A percentile compares a stretch with the other conserved stretches of the same genome.
Conservation (phyloP, 2,888 invertebrate genomes). For the Tethea ocularis region DNA sequence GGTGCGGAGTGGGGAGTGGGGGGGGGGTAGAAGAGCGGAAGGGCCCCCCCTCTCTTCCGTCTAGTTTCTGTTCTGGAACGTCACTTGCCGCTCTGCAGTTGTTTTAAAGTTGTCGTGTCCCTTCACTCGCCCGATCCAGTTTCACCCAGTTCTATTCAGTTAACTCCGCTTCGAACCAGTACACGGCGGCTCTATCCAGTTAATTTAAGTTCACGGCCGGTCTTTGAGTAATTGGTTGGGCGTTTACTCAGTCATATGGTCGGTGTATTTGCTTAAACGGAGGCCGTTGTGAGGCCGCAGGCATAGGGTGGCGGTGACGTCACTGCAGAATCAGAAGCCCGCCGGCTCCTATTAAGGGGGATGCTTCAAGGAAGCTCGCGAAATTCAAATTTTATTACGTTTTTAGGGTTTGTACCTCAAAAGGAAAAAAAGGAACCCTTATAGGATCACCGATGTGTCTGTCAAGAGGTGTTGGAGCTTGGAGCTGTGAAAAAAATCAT, state of each 20-base stretch:
- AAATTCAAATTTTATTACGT: too few relatives aligned
- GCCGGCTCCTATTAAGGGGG: conserved; percentile 43
- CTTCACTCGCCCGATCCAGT: conserved; percentile 19
- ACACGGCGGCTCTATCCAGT: conserved; percentile 26
- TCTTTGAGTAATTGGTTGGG: conserved; percentile 44
- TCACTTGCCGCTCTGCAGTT: conserved; percentile 20
- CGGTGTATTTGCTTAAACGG: conserved; percentile 26
- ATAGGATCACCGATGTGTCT: too few relatives aligned
- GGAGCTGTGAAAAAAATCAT: too few relatives aligned
- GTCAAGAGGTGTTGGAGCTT: too few relatives aligned
- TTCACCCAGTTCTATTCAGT: conserved; percentile 26
- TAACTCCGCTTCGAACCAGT: conserved; percentile 28
- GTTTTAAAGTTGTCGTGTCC: conserved; percentile 28
- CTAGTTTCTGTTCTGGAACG: conserved; percentile 2
- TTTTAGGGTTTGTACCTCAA: too few relatives aligned
- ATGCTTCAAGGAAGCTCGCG: too few relatives aligned
- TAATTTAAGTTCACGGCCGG: conserved; percentile 51
- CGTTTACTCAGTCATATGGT: conserved; percentile 47
- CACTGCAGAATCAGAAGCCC: conserved; percentile 22
- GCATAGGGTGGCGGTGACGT: conserved; percentile 33
- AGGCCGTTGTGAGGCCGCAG: conserved; percentile 22
- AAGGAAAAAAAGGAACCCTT: too few relatives aligned
- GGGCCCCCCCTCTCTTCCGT: too few relatives aligned
- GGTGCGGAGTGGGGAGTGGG: not conserved
- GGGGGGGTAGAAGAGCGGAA: not conserved